Percentiles rank a stretch among this genome's conserved stretches.
phyloP scores from a whole-genome alignment of 2,113 vertebrate genomes.

The Azemiops feae region DNA sequence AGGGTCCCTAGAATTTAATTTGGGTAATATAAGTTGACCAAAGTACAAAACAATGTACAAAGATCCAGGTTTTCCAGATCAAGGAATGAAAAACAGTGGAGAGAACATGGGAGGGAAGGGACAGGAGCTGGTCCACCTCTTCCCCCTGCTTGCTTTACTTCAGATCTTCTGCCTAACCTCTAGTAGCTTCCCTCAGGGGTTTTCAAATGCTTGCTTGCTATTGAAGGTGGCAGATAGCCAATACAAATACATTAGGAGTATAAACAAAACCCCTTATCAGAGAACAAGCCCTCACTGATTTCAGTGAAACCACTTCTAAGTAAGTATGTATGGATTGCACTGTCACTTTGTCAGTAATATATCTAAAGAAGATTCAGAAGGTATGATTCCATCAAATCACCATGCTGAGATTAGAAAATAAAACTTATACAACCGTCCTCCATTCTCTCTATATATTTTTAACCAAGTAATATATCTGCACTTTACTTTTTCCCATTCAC shows the following conservation, averaged over 20 bases:
- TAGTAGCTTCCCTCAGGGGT: background rate
- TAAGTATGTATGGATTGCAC: background rate
- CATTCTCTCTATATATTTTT: background rate
- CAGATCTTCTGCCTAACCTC: background rate
- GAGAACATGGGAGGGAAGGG: background rate
- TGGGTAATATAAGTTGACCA: background rate
- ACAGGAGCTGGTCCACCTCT: background rate
- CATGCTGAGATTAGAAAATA: background rate
- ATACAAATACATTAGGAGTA: background rate
- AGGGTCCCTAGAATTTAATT: background rate
- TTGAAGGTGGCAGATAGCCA: background rate
- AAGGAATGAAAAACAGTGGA: background rate
- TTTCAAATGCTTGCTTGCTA: background rate
- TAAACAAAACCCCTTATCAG: background rate
- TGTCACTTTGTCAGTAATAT: background rate
- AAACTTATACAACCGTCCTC: background rate
- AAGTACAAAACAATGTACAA: background rate
- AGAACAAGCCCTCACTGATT: background rate
- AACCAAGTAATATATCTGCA: background rate
- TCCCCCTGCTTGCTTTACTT: background rate
- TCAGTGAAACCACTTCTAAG: background rate
- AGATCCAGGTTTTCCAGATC: background rate
- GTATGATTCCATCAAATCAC: background rate
- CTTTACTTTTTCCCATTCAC: background rate
- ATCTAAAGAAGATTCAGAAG: background rate